phyloP scores from a whole-genome alignment of 2,888 invertebrate species.

The Scaptomyza polygonia region DNA sequence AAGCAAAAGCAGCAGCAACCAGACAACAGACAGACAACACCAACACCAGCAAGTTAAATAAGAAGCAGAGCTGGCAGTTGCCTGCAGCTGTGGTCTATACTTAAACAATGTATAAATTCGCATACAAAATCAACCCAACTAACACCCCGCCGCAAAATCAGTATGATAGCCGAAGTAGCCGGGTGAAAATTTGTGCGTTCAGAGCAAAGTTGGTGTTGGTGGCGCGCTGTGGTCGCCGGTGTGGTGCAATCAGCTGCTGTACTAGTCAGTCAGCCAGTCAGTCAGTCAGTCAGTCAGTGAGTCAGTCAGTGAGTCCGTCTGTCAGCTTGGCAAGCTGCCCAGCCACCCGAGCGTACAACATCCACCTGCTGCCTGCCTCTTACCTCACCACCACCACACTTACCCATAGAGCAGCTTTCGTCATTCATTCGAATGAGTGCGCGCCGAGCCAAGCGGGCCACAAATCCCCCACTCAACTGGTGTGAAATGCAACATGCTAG shows the following conservation, averaged over 20 bases:
- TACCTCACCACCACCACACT: background rate
- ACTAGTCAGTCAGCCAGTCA: conserved; percentile 9
- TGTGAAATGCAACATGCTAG: conserved; percentile 79
- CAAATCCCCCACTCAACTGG: conserved; percentile 65
- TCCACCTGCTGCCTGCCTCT: conserved; percentile 26
- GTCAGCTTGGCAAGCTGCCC: conserved; percentile 61
- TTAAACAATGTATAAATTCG: conserved; percentile 78
- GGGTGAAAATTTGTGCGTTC: conserved; percentile 51
- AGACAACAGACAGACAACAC: conserved; percentile 15
- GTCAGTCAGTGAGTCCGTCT: conserved; percentile 26
- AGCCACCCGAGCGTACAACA: conserved; percentile 35
- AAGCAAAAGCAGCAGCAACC: conserved; percentile 8
- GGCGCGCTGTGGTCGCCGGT: conserved; percentile 64
- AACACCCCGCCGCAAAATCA: conserved; percentile 1
- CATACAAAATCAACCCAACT: conserved; percentile 54
- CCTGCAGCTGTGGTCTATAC: conserved; percentile 68
- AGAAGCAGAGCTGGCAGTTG: conserved; percentile 10
- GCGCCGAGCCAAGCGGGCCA: conserved; percentile 62
- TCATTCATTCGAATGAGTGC: conserved; percentile 77
- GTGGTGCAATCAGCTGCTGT: conserved; percentile 79
- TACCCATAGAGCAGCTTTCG: conserved; percentile 50
- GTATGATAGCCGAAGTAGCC: conserved; percentile 37
- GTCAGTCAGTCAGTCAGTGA: conserved; percentile 16
- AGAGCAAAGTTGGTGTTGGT: conserved; percentile 27
- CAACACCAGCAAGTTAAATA: conserved; percentile 17